Evolutionary conservation across 2,888 invertebrate species (phyloP).

Genomic region (Dorcus parallelipipedus): DNA sequence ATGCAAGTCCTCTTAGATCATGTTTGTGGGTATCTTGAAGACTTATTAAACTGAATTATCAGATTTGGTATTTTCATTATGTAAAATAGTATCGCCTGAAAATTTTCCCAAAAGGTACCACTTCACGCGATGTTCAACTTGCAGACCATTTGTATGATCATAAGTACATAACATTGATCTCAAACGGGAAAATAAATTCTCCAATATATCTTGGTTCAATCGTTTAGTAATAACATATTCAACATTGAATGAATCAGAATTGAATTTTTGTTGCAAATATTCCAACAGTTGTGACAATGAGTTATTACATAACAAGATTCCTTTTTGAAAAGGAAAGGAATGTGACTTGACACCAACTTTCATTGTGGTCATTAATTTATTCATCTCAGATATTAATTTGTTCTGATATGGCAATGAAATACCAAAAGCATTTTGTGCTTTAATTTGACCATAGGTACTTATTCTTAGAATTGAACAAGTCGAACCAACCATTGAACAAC

Average conservation of each 20-base stretch:
- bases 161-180: background rate
- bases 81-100: background rate
- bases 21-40: too few relatives aligned
- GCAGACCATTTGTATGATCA: background rate
- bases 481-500: constrained; percentile 29
- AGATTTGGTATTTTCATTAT: too few relatives aligned
- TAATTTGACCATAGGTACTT: constrained; percentile 20
- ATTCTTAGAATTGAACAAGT: constrained; percentile 23
- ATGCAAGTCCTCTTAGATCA: too few relatives aligned
- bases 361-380: constrained; percentile 16
- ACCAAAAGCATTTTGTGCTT: constrained; percentile 24
- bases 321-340: constrained; percentile 24
- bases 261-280: constrained; percentile 7
- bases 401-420: constrained; percentile 23
- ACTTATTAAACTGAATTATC: too few relatives aligned
- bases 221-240: constrained; percentile 8
- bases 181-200: constrained; percentile 5
- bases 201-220: constrained; percentile 9
- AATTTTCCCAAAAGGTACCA: constrained; percentile 12
- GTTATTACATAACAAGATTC: constrained; percentile 13
- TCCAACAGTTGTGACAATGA: constrained; percentile 9
- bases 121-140: constrained; percentile 4
- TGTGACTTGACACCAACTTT: constrained; percentile 24
- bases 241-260: background rate
- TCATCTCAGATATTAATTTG: constrained; percentile 19